Percentiles rank a stretch among this genome's conserved stretches.
Evolutionary conservation across 2,797 vertebrate genomes (phyloP).

Genomic region (Molossus alvarezi): DNA sequence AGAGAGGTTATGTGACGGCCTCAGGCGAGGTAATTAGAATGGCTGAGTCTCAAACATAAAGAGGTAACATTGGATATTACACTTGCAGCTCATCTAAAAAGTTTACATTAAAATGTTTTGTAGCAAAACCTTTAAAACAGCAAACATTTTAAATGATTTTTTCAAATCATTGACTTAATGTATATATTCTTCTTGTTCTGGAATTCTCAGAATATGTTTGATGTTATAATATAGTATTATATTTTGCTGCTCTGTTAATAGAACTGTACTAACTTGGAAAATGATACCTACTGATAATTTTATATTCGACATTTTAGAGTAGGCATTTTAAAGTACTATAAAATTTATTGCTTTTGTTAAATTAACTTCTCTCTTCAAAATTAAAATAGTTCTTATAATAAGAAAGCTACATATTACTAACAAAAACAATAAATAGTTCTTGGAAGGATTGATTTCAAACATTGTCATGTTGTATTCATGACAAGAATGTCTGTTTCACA

Average conservation of each 20-base stretch:
- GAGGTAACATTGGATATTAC: background rate
- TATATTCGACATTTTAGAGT: background rate
- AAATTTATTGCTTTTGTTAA: background rate
- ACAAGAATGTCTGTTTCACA: background rate
- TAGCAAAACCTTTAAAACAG: background rate
- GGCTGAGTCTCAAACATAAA: background rate
- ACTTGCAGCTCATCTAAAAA: background rate
- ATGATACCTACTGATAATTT: background rate
- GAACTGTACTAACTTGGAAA: background rate
- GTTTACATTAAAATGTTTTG: slow-evolving; percentile 59
- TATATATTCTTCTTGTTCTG: background rate
- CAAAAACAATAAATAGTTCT: slow-evolving; percentile 1
- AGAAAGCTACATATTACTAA: background rate
- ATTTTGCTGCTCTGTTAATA: background rate
- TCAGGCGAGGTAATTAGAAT: background rate
- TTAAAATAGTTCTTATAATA: background rate
- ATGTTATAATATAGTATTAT: background rate
- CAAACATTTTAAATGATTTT: background rate
- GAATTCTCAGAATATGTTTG: background rate
- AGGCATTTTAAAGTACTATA: background rate
- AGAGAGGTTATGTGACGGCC: background rate
- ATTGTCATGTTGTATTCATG: background rate
- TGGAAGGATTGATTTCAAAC: background rate
- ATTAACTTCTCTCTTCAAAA: slow-evolving; percentile 18
- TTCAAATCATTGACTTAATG: background rate